Evolutionary conservation across 92 coral and sea anemone genomes (phyloP), one percentile per base, ranked within the genome.

Genomic region (Palythoa grandiflora): DNA sequence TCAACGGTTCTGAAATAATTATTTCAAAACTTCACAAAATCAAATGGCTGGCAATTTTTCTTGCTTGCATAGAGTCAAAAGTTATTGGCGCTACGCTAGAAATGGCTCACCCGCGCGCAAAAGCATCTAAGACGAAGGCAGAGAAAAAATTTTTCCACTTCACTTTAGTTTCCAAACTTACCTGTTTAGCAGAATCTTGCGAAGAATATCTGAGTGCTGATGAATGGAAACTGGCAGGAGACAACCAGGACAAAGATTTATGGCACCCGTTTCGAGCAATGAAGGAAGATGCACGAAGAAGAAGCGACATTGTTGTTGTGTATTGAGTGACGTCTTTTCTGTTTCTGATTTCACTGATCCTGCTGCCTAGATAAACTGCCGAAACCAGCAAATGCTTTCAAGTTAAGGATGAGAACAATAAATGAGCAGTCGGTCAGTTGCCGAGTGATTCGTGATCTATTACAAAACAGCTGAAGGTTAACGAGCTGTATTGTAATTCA

Each of bases 201-300:
- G 86, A 88, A 17, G 93, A 84, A 19, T 88, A 53, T n/a, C 79
- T 78, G 55, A 71, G 51, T 5, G 90, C 10, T 0, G 94, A 73
- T n/a, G 94, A 55, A 72, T 92, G 94, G 54, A 92, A 92, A 48
- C 84, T 80, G 16, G 92, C 90, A 47, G 86, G 90, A 3, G 83
- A 77, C 48, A 71, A 70, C 14, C 63, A 88, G 1, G 77, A 50
- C 13, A 80, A 72, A n/a, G 86, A 50, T 37, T 77, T 70, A 52
- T 86, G 90, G 89, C 84, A 78, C 20, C 90, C 91, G 7, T 88
- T 89, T 55, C 94, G 91, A 5, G 93, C 86, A 0, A 95, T 68
- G 78, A 87, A 93, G 47, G 85, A 80, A 20, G 98, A 91, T 16
- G 96, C 98, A 83, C 94, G 96, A 28, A 95, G 89, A 57, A 95